Base-by-base conservation (phyloP, 2,113 vertebrate species). In the Xenus cinereus region DNA sequence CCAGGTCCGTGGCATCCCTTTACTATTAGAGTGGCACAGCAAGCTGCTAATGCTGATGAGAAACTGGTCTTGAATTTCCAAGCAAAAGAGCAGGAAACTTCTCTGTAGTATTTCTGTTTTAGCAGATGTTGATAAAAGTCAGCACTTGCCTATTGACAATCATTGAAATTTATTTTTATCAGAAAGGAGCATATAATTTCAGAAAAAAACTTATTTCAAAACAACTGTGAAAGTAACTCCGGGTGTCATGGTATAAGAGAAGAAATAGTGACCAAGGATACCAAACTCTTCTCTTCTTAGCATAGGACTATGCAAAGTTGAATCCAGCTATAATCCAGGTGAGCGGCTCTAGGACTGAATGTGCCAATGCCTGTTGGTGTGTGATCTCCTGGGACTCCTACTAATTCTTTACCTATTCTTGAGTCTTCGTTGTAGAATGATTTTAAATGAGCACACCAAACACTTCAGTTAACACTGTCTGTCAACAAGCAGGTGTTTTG, bases 121-220 rank as follows among this genome's bases (percentile, higher is more conserved):
- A 93, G 46, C 68, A 86, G 33, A 57, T 59, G 37, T 17, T 63
- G 50, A 66, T 43, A 88, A 56, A 93, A 86, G 50, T 77, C 63
- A 88, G 59, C 37, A 43, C 33, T 89, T 88, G 24, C 21, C 37
- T 37, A 7, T 28, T 86, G 80, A 80, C n/a, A 86, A 30, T 43
- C 33, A 45, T 8, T 82, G 21, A 3, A 8, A 62, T 76, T 60
- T 88, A 86, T 87, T 83, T 91, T 79, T 79, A 45, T 50, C 24
- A 18, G 35, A 90, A 90, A 76, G 54, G 33, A 78, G 57, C 32
- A 74, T 33, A 59, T 59, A 77, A 74, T 78, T 86, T 92, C 89
- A 81, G 68, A 51, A 92, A 72, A 72, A 54, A 51, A n/a, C 0
- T 1, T 68, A 33, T 66, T 80, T 94, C 45, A 57, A 77, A 91